Conservation (phyloP, 2,113 vertebrate genomes). For the Ranitomeya imitator region DNA sequence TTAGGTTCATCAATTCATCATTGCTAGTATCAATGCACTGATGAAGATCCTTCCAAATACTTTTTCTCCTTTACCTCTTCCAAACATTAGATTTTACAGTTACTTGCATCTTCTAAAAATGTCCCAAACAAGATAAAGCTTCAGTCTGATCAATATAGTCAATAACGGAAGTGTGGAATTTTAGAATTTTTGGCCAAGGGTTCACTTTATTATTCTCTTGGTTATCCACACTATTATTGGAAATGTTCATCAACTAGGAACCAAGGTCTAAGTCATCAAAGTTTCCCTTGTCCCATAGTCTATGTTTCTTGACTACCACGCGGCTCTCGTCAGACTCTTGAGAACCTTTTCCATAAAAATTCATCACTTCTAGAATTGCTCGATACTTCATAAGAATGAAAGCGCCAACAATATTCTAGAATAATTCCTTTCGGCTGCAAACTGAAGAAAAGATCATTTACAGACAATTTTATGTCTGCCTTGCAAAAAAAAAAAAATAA, state of each 20-base stretch:
- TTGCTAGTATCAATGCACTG: too few relatives aligned
- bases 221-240: neutral
- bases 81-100: too few relatives aligned
- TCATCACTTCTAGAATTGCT: neutral
- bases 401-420: conserved; percentile 21
- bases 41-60: too few relatives aligned
- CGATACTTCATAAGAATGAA: conserved; percentile 9
- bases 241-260: neutral
- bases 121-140: too few relatives aligned
- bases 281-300: neutral
- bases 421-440: neutral
- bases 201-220: neutral
- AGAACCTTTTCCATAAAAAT: neutral
- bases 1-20: too few relatives aligned
- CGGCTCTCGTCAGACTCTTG: neutral
- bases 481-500: conserved; percentile 44
- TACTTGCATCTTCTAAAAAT: too few relatives aligned
- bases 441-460: conserved; percentile 26
- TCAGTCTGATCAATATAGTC: too few relatives aligned
- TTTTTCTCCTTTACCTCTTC: too few relatives aligned
- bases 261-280: neutral
- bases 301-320: neutral
- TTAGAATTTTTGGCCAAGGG: neutral
- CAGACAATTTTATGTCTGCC: conserved; percentile 41
- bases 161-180: neutral